Conservation (phyloP, 23 tunicate genomes). For the Aplidium turbinatum region DNA sequence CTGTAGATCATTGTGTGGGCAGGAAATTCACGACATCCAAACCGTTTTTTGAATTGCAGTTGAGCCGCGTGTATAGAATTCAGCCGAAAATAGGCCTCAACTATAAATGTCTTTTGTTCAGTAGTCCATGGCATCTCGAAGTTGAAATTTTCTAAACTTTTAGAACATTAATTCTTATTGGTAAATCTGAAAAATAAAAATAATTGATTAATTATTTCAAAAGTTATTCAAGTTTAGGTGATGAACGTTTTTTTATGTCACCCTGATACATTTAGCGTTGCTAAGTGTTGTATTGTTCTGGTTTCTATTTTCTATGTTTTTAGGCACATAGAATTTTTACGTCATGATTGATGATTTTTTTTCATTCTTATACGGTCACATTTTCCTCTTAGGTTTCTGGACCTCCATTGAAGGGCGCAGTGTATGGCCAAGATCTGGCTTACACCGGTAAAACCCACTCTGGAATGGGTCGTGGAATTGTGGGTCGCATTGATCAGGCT, state of each 20-base stretch:
- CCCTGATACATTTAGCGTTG: too few relatives aligned
- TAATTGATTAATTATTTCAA: too few relatives aligned
- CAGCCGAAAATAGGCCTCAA: constrained; percentile 39
- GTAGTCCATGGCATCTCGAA: too few relatives aligned
- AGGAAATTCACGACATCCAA: constrained; percentile 29
- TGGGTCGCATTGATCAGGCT: constrained; percentile 44
- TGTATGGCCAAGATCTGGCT: not conserved
- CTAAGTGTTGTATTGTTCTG: too few relatives aligned
- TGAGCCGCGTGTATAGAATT: constrained; percentile 45
- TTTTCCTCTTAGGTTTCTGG: constrained; percentile 1
- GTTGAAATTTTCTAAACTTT: too few relatives aligned
- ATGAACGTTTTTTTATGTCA: too few relatives aligned
- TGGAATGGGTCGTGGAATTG: not conserved
- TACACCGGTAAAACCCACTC: not conserved
- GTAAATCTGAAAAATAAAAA: too few relatives aligned
- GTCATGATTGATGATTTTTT: not conserved
- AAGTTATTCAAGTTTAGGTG: too few relatives aligned
- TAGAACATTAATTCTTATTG: too few relatives aligned
- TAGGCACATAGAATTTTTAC: not conserved
- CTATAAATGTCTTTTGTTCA: too few relatives aligned
- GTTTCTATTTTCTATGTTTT: too few relatives aligned
- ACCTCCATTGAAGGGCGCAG: not conserved
- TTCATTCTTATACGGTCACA: not conserved
- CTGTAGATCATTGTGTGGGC: constrained; percentile 20
- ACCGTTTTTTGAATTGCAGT: constrained; percentile 38